Percentiles rank a stretch among this genome's conserved stretches.
These are phyloP conservation scores for Zophobas atratus DNA, from an alignment of 1,140 invertebrate species.

Conservation along the genomic window DNA sequence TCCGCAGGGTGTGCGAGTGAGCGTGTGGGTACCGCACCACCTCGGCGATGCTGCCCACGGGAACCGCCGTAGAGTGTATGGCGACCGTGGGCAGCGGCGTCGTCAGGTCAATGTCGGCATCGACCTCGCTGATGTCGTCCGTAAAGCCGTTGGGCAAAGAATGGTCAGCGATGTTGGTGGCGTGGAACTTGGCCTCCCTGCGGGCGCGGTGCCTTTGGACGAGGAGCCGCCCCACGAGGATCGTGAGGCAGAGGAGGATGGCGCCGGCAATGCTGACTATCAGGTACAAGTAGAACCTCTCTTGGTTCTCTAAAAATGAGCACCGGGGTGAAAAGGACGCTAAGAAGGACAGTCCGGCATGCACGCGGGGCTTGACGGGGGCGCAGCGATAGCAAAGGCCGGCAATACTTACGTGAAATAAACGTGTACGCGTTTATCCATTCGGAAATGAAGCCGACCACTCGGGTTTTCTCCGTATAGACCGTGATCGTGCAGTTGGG, in stretches of 20 bases:
- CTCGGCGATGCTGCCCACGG: constrained; percentile 63
- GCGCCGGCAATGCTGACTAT: constrained; percentile 80
- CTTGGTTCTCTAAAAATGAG: constrained; percentile 78
- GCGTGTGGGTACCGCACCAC: constrained; percentile 63
- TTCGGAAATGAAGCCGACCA: constrained; percentile 72
- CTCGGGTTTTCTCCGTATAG: constrained; percentile 61
- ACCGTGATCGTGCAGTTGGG: constrained; percentile 64
- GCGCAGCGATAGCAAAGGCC: constrained; percentile 42
- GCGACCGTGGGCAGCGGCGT: constrained; percentile 69
- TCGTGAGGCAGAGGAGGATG: constrained; percentile 77
- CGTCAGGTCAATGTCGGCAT: constrained; percentile 81
- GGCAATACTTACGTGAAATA: constrained; percentile 67
- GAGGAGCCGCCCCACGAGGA: constrained; percentile 78
- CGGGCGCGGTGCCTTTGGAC: constrained; percentile 74
- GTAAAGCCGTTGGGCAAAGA: constrained; percentile 79
- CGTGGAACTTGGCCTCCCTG: constrained; percentile 72
- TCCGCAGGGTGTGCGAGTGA: constrained; percentile 60
- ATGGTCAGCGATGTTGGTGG: constrained; percentile 72
- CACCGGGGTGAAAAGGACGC: neutral
- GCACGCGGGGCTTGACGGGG: constrained; percentile 18
- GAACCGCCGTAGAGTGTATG: constrained; percentile 53
- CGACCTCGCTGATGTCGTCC: constrained; percentile 81
- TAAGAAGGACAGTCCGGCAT: constrained; percentile 13
- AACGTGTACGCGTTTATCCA: constrained; percentile 72
- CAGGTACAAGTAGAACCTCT: constrained; percentile 85